These are phyloP conservation scores for Tachypleus tridentatus DNA, from an alignment of 1,140 invertebrate species.

Conservation along the genomic window DNA sequence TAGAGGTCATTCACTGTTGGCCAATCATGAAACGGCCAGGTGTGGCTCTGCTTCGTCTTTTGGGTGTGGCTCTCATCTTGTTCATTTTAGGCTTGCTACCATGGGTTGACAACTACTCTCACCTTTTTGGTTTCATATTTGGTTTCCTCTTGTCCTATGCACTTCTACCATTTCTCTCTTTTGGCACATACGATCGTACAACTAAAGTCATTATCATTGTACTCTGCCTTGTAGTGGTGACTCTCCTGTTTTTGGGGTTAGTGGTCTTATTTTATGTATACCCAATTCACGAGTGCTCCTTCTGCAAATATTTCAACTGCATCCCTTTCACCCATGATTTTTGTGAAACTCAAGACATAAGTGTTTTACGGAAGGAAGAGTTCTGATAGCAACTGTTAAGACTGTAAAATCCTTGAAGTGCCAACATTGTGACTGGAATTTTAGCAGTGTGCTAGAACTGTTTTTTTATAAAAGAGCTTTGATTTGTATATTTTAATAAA, in stretches of 20 bases:
- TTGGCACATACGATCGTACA: slow-evolving; percentile 62
- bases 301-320: slow-evolving; percentile 85
- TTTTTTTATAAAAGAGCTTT: no score
- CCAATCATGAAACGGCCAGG: slow-evolving; percentile 65
- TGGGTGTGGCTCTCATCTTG: slow-evolving; percentile 58
- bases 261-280: slow-evolving; percentile 76
- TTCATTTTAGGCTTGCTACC: slow-evolving; percentile 81
- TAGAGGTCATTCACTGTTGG: slow-evolving; percentile 80
- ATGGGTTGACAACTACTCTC: slow-evolving; percentile 96
- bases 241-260: slow-evolving; percentile 60
- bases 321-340: slow-evolving; percentile 78
- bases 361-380: slow-evolving; percentile 44
- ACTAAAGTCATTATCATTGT: slow-evolving; percentile 67
- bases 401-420: no score
- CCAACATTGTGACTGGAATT: no score
- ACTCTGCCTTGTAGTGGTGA: slow-evolving; percentile 58
- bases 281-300: slow-evolving; percentile 75
- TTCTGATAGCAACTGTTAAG: no score
- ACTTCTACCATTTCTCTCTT: slow-evolving; percentile 74
- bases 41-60: slow-evolving; percentile 59
- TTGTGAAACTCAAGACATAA: slow-evolving; percentile 84
- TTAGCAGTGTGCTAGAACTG: no score
- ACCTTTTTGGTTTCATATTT: slow-evolving; percentile 78
- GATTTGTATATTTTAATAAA: no score
- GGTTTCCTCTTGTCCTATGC: slow-evolving; percentile 84